phyloP scores from a whole-genome alignment of 1,140 invertebrate species.

The Ceratosolen fusciceps region DNA sequence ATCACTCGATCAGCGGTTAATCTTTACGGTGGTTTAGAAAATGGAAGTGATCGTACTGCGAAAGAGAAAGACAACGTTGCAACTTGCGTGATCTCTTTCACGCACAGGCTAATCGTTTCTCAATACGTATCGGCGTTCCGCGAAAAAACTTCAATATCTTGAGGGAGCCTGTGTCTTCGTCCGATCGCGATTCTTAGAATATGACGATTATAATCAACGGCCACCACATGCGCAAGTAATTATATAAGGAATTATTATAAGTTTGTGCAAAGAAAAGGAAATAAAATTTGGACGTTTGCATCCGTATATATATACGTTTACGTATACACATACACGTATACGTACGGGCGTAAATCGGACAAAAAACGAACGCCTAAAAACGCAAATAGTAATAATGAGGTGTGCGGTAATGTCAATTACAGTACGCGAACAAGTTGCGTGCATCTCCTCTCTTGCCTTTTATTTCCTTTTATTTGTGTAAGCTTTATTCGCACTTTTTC shows the following conservation, averaged over 20 bases:
- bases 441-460: constrained; percentile 48
- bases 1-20: background rate
- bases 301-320: constrained; percentile 15
- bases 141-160: background rate
- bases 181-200: background rate
- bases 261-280: background rate
- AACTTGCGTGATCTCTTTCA: background rate
- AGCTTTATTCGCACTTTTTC: background rate
- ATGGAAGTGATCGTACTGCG: background rate
- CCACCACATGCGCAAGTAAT: constrained; percentile 27
- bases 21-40: background rate
- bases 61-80: background rate
- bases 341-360: background rate
- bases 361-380: background rate
- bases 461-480: background rate
- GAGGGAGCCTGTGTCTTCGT: background rate
- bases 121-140: background rate
- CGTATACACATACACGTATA: too few relatives aligned
- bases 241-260: background rate
- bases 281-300: too few relatives aligned
- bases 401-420: constrained; percentile 53
- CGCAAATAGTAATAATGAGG: constrained; percentile 51
- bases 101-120: constrained; percentile 2
- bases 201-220: background rate
- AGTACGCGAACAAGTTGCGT: constrained; percentile 55